A percentile compares a stretch with the other conserved stretches of the same genome.
Conservation (phyloP, 2,888 invertebrate genomes). For the Sinohyriopsis cumingii region DNA sequence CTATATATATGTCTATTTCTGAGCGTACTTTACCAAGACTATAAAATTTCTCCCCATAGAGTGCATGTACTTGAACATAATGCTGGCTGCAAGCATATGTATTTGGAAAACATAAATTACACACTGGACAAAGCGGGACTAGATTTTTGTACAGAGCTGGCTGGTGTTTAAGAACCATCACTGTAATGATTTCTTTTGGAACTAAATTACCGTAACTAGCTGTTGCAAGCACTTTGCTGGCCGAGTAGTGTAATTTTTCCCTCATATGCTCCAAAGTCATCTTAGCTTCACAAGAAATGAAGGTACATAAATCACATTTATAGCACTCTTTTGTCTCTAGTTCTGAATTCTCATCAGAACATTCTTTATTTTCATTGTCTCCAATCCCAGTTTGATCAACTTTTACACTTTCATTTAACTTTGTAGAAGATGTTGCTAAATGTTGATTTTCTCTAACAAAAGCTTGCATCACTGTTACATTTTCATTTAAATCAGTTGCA, state of each 20-base stretch:
- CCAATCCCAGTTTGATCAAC: too few relatives aligned
- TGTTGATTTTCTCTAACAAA: too few relatives aligned
- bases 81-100: slow-evolving; percentile 5
- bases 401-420: too few relatives aligned
- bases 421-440: too few relatives aligned
- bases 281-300: not conserved
- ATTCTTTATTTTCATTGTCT: too few relatives aligned
- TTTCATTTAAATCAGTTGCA: too few relatives aligned
- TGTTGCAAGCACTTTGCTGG: not conserved
- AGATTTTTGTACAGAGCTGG: not conserved
- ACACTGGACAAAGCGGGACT: not conserved
- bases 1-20: too few relatives aligned
- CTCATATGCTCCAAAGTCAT: not conserved
- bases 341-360: not conserved
- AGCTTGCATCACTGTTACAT: too few relatives aligned
- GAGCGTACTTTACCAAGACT: too few relatives aligned
- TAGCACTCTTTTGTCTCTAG: not conserved
- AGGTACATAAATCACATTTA: slow-evolving; percentile 7
- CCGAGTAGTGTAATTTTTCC: slow-evolving; percentile 1
- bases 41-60: too few relatives aligned
- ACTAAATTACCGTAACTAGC: not conserved
- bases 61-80: not conserved
- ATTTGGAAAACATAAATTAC: not conserved
- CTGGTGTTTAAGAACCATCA: not conserved
- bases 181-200: not conserved